Evolutionary conservation across 1,140 invertebrate species (phyloP).

Genomic region (Plectus sambesii): DNA sequence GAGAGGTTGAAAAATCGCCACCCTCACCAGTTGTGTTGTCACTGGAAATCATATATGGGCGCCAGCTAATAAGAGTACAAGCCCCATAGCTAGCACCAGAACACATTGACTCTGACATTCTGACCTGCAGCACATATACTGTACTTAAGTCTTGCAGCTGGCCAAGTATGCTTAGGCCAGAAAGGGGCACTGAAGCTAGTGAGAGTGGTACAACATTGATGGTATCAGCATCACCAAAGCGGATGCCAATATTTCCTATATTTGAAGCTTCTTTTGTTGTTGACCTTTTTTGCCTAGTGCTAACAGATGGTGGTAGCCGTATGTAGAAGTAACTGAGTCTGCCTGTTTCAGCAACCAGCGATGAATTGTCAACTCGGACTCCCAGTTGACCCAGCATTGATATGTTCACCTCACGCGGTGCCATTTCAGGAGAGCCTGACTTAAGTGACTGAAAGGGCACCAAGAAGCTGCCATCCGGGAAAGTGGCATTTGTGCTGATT

Average conservation of each 20-base stretch:
- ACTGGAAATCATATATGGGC: slow-evolving; percentile 12
- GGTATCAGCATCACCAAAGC: slow-evolving; percentile 10
- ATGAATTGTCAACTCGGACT: slow-evolving; percentile 11
- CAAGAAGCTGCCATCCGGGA: slow-evolving; percentile 12
- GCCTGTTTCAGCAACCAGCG: slow-evolving; percentile 14
- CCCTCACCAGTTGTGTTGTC: slow-evolving; percentile 2
- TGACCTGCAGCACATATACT: slow-evolving; percentile 17
- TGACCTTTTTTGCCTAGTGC: not conserved
- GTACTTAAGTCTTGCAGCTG: slow-evolving; percentile 2
- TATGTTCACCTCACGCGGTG: slow-evolving; percentile 5
- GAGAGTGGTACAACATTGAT: slow-evolving; percentile 10
- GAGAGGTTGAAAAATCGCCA: not conserved
- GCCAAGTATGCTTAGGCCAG: slow-evolving; percentile 13
- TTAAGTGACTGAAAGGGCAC: slow-evolving; percentile 1
- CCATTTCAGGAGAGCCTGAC: slow-evolving; percentile 3
- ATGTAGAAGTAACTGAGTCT: slow-evolving; percentile 11
- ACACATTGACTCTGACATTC: slow-evolving; percentile 16
- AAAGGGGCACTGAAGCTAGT: not conserved
- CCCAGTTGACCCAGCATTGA: slow-evolving; percentile 3
- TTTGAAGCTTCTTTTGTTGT: slow-evolving; percentile 8
- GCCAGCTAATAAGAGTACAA: slow-evolving; percentile 11
- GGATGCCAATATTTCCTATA: slow-evolving; percentile 7
- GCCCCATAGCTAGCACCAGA: not conserved
- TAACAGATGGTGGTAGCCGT: slow-evolving; percentile 5
- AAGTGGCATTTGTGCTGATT: slow-evolving; percentile 10